A percentile compares a stretch with the other conserved stretches of the same genome.
Conservation (phyloP, 2,797 vertebrate species). For the Brachyalestes nurse region DNA sequence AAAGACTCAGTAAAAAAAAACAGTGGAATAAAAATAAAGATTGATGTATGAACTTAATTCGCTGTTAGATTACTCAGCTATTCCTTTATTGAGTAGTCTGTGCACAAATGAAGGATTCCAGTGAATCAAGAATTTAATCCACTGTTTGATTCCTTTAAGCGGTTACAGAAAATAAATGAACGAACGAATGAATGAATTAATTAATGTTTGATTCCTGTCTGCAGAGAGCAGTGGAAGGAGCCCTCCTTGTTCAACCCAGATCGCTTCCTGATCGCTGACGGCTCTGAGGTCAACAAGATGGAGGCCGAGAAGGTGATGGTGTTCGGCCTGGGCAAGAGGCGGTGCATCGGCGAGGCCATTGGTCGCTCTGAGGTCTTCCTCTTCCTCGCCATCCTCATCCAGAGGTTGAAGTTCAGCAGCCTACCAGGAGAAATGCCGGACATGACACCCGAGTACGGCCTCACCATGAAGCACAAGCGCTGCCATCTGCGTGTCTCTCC, state of each 20-base stretch:
- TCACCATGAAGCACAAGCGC: slow-evolving; percentile 89
- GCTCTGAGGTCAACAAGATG: slow-evolving; percentile 72
- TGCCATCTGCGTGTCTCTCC: slow-evolving; percentile 77
- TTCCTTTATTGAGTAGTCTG: too few relatives aligned
- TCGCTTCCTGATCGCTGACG: slow-evolving; percentile 81
- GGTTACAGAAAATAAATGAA: too few relatives aligned
- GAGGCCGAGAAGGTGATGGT: slow-evolving; percentile 83
- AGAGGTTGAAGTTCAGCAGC: slow-evolving; percentile 81
- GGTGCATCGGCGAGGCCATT: slow-evolving; percentile 89
- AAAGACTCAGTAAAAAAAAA: too few relatives aligned
- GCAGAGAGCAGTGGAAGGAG: slow-evolving; percentile 87
- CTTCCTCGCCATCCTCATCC: slow-evolving; percentile 87
- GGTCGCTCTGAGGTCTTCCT: slow-evolving; percentile 88
- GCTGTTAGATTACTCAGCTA: too few relatives aligned
- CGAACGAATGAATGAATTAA: not conserved
- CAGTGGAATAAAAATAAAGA: too few relatives aligned
- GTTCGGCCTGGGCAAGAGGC: slow-evolving; percentile 89
- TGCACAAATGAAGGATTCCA: too few relatives aligned
- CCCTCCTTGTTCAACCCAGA: slow-evolving; percentile 85
- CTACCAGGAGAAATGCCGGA: slow-evolving; percentile 77
- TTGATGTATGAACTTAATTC: too few relatives aligned
- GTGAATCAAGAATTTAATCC: too few relatives aligned
- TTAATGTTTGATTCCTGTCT: not conserved
- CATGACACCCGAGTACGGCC: slow-evolving; percentile 86
- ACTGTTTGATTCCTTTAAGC: too few relatives aligned